Evolutionary conservation across 2,888 invertebrate species (phyloP), one percentile per base, ranked within the genome.

Genomic region (Biston betularia): DNA sequence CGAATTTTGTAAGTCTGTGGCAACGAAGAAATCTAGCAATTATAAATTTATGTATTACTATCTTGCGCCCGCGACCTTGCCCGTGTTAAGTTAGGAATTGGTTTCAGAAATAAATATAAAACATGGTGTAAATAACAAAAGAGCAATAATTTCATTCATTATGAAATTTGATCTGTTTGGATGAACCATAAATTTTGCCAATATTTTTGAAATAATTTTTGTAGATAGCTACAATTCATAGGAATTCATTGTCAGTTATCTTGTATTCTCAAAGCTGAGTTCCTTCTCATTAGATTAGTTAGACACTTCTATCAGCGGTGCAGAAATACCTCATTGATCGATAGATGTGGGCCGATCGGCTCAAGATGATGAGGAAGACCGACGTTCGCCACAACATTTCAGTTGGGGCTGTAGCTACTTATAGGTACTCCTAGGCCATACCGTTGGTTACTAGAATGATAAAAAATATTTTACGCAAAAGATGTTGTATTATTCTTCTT

Each of bases 301-400:
- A 44, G 12, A 53, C 33, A 12, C 15, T 54, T 62, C 46, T 60
- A 60, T 57, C 44, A 42, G 38, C 52, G 24, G n/a, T 49, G 12
- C 46, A 62, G 72, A 72, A 73, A 71, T 69, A 66, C 71, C 59
- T 68, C 58, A 65, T 54, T 55, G 78, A 79, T 77, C 73, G 77
- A 78, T 79, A 69, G 77, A 78, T 73, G 63, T 75, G 66, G 80
- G 78, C 74, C 76, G 73, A 65, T 70, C 55, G 53, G 42, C 52
- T 65, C 54, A 45, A 40, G 53, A 10, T 42, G 61, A 69, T 54
- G 52, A 45, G 33, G 15, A 44, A 44, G 40, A 67, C 38, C 49
- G 60, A 63, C 54, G 59, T 49, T 53, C 54, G 64, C 64, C 53
- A 71, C 55, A 66, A 68, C 66, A 70, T 66, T 67, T 50, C 50